These are phyloP conservation scores for Catharus minimus DNA, from an alignment of 2,113 vertebrate genomes.

Conservation along the genomic window DNA sequence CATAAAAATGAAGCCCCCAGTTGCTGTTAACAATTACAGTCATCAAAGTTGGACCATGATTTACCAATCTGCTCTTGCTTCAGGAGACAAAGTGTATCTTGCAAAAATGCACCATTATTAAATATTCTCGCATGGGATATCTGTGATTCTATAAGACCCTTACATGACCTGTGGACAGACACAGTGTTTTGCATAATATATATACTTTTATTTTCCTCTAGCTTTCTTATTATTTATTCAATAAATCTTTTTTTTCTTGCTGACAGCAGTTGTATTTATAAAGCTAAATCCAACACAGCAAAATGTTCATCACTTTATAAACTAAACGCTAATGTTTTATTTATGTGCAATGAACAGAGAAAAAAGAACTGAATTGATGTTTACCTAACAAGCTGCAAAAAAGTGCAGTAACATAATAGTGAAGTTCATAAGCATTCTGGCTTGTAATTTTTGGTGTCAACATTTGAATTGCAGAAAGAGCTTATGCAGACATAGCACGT, in stretches of 20 bases:
- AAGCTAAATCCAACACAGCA: constrained; percentile 81
- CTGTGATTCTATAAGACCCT: constrained; percentile 46
- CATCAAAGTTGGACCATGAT: background rate
- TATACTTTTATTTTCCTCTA: constrained; percentile 79
- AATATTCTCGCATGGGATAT: constrained; percentile 35
- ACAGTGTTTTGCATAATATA: constrained; percentile 76
- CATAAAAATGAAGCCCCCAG: background rate
- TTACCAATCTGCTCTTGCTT: background rate
- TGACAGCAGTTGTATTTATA: constrained; percentile 87
- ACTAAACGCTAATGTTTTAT: constrained; percentile 88
- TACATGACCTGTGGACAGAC: constrained; percentile 75
- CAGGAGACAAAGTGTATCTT: background rate
- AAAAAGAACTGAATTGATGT: constrained; percentile 85
- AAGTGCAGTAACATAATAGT: constrained; percentile 82
- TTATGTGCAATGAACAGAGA: constrained; percentile 84
- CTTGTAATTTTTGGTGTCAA: constrained; percentile 88
- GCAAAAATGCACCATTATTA: constrained; percentile 21
- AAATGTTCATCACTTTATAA: constrained; percentile 91
- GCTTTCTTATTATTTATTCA: constrained; percentile 88
- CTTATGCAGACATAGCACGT: constrained; percentile 84
- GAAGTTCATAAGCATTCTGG: constrained; percentile 80
- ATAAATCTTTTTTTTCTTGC: constrained; percentile 83
- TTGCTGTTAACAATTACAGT: constrained; percentile 16
- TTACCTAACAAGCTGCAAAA: constrained; percentile 85
- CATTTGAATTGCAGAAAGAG: constrained; percentile 90